Percentiles rank a stretch among this genome's conserved stretches.
These are phyloP conservation scores for Bolinopsis microptera DNA, from an alignment of 37 sponge, comb jelly and placozoan species.

Conservation along the genomic window DNA sequence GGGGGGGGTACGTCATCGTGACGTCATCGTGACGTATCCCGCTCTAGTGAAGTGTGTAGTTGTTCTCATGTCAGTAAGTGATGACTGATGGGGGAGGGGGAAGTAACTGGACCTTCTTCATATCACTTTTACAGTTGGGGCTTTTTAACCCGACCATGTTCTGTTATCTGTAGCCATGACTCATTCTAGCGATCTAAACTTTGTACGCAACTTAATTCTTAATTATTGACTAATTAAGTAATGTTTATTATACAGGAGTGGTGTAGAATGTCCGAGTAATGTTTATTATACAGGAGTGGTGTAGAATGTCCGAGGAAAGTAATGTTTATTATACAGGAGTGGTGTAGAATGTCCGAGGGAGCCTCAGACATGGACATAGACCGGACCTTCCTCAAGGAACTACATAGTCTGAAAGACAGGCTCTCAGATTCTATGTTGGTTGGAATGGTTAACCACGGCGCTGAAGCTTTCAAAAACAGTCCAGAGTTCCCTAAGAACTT, in stretches of 20 bases:
- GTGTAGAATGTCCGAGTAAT: no score
- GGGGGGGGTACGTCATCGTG: no score
- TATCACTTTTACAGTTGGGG: no score
- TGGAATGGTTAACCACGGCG: neutral
- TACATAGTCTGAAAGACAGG: conserved; percentile 43
- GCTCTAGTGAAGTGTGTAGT: neutral
- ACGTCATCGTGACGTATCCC: neutral
- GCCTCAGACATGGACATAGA: conserved; percentile 61
- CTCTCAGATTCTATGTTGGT: conserved; percentile 2
- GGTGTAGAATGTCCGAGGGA: neutral
- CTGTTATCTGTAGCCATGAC: no score
- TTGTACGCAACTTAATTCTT: no score
- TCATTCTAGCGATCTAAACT: no score
- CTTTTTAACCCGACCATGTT: no score
- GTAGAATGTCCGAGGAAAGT: no score
- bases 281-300: no score
- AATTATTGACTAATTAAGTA: no score
- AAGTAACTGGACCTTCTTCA: no score
- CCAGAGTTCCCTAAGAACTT: conserved; percentile 20
- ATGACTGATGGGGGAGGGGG: neutral
- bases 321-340: conserved; percentile 34
- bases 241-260: no score
- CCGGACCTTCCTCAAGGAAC: conserved; percentile 54
- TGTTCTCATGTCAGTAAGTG: conserved; percentile 36
- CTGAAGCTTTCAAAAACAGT: conserved; percentile 11